These are phyloP conservation scores for Gymnothorax javanicus DNA, from an alignment of 2,797 vertebrate genomes.

Conservation along the genomic window DNA sequence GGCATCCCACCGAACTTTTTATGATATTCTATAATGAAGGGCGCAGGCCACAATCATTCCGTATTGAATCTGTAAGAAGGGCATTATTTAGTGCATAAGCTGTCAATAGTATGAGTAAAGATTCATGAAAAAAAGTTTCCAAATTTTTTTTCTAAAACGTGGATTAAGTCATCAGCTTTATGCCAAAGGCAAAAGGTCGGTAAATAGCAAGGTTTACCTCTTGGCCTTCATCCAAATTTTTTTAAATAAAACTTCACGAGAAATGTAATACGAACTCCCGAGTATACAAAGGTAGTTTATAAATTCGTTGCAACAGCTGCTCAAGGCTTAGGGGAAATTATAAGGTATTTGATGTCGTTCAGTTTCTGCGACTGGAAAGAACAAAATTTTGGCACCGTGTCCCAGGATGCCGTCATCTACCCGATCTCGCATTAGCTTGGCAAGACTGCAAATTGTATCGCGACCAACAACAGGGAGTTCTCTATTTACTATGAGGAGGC, in stretches of 20 bases:
- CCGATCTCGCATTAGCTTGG: conserved; percentile 7
- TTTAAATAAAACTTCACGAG: not conserved
- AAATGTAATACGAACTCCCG: not conserved
- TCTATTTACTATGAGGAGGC: conserved; percentile 30
- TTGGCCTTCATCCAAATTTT: not conserved
- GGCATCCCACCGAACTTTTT: not conserved
- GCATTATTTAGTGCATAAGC: too few species aligned
- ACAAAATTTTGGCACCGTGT: conserved; percentile 37
- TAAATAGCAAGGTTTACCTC: not conserved
- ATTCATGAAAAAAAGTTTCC: too few species aligned
- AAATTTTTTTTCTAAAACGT: too few species aligned
- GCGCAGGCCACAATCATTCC: not conserved
- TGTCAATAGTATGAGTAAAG: too few species aligned
- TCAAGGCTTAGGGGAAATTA: not conserved
- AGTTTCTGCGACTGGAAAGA: not conserved
- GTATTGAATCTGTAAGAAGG: not conserved
- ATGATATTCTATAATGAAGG: not conserved
- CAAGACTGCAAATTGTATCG: not conserved
- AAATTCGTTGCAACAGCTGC: not conserved
- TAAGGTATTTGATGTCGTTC: not conserved
- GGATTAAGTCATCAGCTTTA: not conserved
- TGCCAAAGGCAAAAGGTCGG: not conserved
- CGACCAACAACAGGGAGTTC: conserved; percentile 15
- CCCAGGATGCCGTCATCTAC: conserved; percentile 44
- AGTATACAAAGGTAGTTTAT: not conserved